phyloP scores from a whole-genome alignment of 2,888 invertebrate species.

The Nomada goodeniana region DNA sequence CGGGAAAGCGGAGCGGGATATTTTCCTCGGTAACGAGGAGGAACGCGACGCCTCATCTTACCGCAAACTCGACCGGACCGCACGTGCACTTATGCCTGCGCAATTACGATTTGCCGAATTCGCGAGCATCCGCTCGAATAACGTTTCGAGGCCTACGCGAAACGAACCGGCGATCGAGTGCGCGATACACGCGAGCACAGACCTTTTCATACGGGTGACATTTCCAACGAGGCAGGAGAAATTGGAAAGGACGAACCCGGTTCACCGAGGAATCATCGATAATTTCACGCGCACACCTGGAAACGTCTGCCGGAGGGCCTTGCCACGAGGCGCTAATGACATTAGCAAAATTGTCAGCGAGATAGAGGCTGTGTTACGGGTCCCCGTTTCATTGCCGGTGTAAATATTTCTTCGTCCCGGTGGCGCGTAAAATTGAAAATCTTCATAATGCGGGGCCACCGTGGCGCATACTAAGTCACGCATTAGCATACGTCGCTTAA shows the following conservation, averaged over 20 bases:
- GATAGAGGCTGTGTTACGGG: slow-evolving; percentile 53
- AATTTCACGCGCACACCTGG: slow-evolving; percentile 47
- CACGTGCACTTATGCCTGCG: too few relatives aligned
- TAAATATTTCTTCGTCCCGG: slow-evolving; percentile 73
- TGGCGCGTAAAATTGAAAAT: slow-evolving; percentile 77
- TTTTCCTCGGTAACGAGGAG: slow-evolving; percentile 42
- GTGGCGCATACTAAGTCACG: slow-evolving; percentile 73
- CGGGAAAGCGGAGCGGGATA: slow-evolving; percentile 32
- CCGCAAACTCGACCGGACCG: not conserved
- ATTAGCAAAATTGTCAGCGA: slow-evolving; percentile 61
- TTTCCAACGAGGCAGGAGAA: not conserved
- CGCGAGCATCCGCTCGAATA: slow-evolving; percentile 28
- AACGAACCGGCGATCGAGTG: slow-evolving; percentile 21
- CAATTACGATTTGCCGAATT: too few relatives aligned
- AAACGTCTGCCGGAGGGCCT: slow-evolving; percentile 53
- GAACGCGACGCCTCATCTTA: not conserved
- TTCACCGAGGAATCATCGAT: slow-evolving; percentile 38
- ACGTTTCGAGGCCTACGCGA: slow-evolving; percentile 17
- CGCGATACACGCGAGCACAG: not conserved
- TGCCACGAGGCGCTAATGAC: slow-evolving; percentile 61
- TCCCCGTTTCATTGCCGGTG: slow-evolving; percentile 50
- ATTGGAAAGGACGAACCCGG: not conserved
- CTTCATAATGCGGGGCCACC: slow-evolving; percentile 75
- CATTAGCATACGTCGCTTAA: slow-evolving; percentile 77
- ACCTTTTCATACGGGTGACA: too few relatives aligned